Base-by-base conservation (phyloP, 2,888 invertebrate genomes). In the Ptycholaimellus sp. region DNA sequence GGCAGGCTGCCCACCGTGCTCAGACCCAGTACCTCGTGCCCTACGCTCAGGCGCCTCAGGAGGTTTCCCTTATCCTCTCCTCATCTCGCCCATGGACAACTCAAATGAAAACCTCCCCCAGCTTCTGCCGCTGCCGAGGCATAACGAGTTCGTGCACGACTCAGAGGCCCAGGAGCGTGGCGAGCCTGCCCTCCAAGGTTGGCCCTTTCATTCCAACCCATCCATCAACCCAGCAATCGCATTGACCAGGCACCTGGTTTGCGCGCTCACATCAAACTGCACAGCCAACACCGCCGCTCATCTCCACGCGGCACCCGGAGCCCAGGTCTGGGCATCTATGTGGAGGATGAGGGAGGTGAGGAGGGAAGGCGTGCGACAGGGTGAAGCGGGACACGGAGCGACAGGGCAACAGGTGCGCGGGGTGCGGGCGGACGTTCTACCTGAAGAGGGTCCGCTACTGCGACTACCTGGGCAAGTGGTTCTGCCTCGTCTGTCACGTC, bases 401-500 rank as follows among this genome's bases (percentile, higher is more conserved):
- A 42, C 79, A 79, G 58, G 73, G 73, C 50, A 72, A 72, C 51
- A 66, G 74, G 20, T 80, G 79, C 59, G 75, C 78, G 29, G 78
- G 78, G 3, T 80, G 79, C 60, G 76, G 78, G 1, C 73, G 74
- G 68, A 71, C 70, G 51, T 76, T 78, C 43, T 74, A 74, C 54
- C 70, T 73, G 11, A 70, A 71, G 39, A 68, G 71, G 48, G 76
- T 73, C 59, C 69, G 77, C 11, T 78, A 76, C 52, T 79, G 78
- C 57, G 72, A 74, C 49, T 79, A 79, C 60, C 60, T 77, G 39
- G 77, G 78, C 13, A 70, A 76, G 52, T 78, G 73, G 60, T 76
- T 77, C 59, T 80, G 80, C 53, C 76, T 77, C 7, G 75, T 75
- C 32, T 80, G 79, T 56, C 79, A 80, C 59, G 71, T 71, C 17